Percentiles rank a stretch among this genome's conserved stretches.
phyloP scores from a whole-genome alignment of 2,888 invertebrate genomes.

The Oscheius sp. region DNA sequence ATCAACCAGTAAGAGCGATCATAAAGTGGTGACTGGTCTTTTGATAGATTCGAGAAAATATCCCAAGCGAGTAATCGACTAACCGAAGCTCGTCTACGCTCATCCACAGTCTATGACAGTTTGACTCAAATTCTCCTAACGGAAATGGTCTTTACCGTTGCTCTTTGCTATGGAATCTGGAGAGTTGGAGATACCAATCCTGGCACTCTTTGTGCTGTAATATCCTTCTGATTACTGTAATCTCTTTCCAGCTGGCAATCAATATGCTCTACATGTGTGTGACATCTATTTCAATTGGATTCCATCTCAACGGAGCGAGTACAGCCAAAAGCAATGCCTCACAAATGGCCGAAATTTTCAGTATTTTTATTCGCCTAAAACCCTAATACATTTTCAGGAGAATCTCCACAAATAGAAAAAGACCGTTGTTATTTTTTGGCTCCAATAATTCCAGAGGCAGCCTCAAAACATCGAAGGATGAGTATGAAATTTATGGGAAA shows the following conservation, averaged over 20 bases:
- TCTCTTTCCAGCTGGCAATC: slow-evolving; percentile 57
- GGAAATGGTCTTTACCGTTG: slow-evolving; percentile 67
- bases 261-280: slow-evolving; percentile 68
- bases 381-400: slow-evolving; percentile 33
- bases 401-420: slow-evolving; percentile 49
- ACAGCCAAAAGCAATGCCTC: slow-evolving; percentile 62
- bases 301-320: slow-evolving; percentile 65
- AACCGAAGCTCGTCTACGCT: slow-evolving; percentile 63
- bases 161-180: slow-evolving; percentile 67
- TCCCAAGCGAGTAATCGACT: slow-evolving; percentile 57
- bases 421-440: slow-evolving; percentile 46
- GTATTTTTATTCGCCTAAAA: slow-evolving; percentile 18
- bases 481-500: slow-evolving; percentile 57
- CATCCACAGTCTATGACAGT: slow-evolving; percentile 67
- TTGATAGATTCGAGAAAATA: slow-evolving; percentile 55
- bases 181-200: slow-evolving; percentile 62
- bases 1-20: slow-evolving; percentile 56
- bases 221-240: no score
- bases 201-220: slow-evolving; percentile 64
- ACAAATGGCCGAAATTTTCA: slow-evolving; percentile 60
- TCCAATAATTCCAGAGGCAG: slow-evolving; percentile 37
- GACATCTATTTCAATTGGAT: slow-evolving; percentile 67
- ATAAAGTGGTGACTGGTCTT: background rate
- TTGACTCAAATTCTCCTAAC: slow-evolving; percentile 68
- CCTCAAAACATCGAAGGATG: slow-evolving; percentile 45